phyloP scores from a whole-genome alignment of 2,113 vertebrate genomes.

The Odontophorus gujanensis region DNA sequence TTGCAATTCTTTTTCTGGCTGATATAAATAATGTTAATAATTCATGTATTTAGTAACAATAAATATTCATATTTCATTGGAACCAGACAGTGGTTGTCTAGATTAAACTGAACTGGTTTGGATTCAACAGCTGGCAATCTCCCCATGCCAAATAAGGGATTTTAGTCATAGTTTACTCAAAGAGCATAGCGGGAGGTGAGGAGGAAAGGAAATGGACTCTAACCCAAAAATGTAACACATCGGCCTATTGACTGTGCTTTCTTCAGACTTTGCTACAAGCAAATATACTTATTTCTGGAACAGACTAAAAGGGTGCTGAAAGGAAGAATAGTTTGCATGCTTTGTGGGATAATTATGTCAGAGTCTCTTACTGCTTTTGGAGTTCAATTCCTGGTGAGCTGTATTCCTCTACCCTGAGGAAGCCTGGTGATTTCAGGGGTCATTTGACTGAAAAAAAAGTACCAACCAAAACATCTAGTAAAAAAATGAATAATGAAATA shows the following conservation, averaged over 20 bases:
- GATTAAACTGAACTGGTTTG: slow-evolving; percentile 58
- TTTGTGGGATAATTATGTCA: slow-evolving; percentile 53
- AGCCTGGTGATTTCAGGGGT: not conserved
- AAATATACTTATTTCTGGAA: slow-evolving; percentile 48
- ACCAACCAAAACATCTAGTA: not conserved
- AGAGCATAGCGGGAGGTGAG: not conserved
- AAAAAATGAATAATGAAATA: not conserved
- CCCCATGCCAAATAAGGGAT: slow-evolving; percentile 49
- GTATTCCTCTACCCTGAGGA: not conserved
- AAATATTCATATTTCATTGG: slow-evolving; percentile 72
- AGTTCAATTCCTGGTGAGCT: slow-evolving; percentile 32
- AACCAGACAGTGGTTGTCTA: slow-evolving; percentile 52
- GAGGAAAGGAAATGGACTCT: not conserved
- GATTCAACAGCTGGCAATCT: slow-evolving; percentile 65
- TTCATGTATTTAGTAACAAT: slow-evolving; percentile 58
- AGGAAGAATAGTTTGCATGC: slow-evolving; percentile 63
- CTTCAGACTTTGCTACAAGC: slow-evolving; percentile 40
- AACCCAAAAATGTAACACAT: slow-evolving; percentile 21
- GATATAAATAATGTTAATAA: slow-evolving; percentile 69
- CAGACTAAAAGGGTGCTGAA: slow-evolving; percentile 32
- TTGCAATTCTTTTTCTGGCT: slow-evolving; percentile 48
- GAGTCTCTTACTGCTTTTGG: not conserved
- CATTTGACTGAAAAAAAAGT: not conserved
- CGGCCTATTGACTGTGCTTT: slow-evolving; percentile 18
- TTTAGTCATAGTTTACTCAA: slow-evolving; percentile 45